Evolutionary conservation across 2,888 invertebrate genomes (phyloP), one percentile per base, ranked within the genome.

Genomic region (Cheilosia variabilis): DNA sequence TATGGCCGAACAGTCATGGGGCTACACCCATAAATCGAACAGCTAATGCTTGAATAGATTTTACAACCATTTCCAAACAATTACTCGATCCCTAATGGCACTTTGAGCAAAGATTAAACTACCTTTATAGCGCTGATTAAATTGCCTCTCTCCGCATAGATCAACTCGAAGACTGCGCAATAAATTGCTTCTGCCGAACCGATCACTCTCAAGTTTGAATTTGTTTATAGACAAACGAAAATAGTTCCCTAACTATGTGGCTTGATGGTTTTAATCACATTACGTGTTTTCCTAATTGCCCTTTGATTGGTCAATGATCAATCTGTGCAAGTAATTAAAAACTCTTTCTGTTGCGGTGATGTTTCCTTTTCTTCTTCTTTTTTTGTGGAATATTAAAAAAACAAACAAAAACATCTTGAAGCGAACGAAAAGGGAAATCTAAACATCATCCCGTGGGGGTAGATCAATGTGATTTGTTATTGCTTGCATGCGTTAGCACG

Each of bases 221-320:
- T 80, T 78, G 73, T 83, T 58, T 83, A 78, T 53, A 55, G 34
- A 27, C n/a, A 34, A 22, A 47, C 17, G n/a, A 50, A 82, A 79
- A 53, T 80, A 86, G 80, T 71, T 79, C 37, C 50, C 52, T 17
- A 4, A 15, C 7, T 19, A 9, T 19, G 13, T 50, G 13, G 41
- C 53, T 75, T 75, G 63, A 69, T 84, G 75, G 58, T 76, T 71
- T 62, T 72, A 76, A 76, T 84, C 69, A 75, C 53, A 75, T 13
- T 58, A 60, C 43, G 65, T 75, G 53, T 53, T 55, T 57, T 50
- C 24, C 65, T 69, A 69, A 77, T 76, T 45, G 47, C 72, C 72
- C 66, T 63, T 86, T 69, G 81, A 86, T 86, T 81, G 86, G 86
- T 68, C 86, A 86, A 81, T 68, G 63, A 86, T 77, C 81, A 77